phyloP scores from a whole-genome alignment of 2,797 vertebrate species.

The Sebastes reedi region DNA sequence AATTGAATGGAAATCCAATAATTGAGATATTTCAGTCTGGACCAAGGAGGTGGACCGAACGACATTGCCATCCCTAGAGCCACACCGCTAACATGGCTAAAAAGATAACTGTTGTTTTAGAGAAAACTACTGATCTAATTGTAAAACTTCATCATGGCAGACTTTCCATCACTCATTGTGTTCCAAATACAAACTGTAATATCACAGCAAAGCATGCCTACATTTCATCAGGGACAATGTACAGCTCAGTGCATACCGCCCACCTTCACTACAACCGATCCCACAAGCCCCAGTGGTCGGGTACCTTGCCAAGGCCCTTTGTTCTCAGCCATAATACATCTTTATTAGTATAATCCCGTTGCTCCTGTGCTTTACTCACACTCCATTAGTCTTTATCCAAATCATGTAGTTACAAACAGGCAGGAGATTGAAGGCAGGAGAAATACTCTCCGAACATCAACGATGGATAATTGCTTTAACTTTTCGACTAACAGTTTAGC shows the following conservation, averaged over 20 bases:
- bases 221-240: slow-evolving; percentile 60
- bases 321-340: slow-evolving; percentile 79
- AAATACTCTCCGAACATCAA: slow-evolving; percentile 70
- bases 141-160: background rate
- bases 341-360: slow-evolving; percentile 81
- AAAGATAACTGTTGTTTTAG: background rate
- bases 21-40: background rate
- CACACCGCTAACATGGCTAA: background rate
- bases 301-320: slow-evolving; percentile 75
- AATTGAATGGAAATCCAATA: background rate
- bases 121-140: background rate
- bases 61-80: background rate
- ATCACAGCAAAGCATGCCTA: slow-evolving; percentile 19
- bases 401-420: slow-evolving; percentile 77
- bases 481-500: slow-evolving; percentile 69
- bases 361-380: slow-evolving; percentile 75
- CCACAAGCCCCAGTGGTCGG: slow-evolving; percentile 58
- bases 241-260: slow-evolving; percentile 54
- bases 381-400: slow-evolving; percentile 83
- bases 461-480: slow-evolving; percentile 74
- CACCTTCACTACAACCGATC: slow-evolving; percentile 48
- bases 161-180: slow-evolving; percentile 9
- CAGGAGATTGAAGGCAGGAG: slow-evolving; percentile 73
- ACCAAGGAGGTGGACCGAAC: background rate
- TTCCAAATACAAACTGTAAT: slow-evolving; percentile 31